Percentiles rank a stretch among this genome's conserved stretches.
phyloP scores from a whole-genome alignment of 1,140 invertebrate species.

The Caenorhabditis brenneri region DNA sequence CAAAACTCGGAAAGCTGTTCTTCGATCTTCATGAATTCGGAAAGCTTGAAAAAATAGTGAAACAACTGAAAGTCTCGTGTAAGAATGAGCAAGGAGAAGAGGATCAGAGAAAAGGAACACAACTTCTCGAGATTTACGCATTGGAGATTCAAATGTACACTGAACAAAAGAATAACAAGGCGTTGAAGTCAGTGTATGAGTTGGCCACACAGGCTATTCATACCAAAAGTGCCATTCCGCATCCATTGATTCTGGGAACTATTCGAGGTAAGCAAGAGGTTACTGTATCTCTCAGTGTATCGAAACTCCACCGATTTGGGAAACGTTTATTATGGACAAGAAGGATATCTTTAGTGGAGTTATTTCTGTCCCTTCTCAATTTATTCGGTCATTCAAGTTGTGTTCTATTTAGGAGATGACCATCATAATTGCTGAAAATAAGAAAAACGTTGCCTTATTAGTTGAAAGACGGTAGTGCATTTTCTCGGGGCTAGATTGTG shows the following conservation, averaged over 20 bases:
- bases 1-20: conserved; percentile 96
- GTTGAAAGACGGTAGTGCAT: too few relatives aligned
- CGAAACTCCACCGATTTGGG: not conserved
- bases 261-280: conserved; percentile 83
- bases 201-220: conserved; percentile 82
- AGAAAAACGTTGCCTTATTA: not conserved
- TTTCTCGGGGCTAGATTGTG: too few relatives aligned
- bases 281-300: not conserved
- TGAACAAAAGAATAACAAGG: conserved; percentile 99
- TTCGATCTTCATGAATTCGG: conserved; percentile 93
- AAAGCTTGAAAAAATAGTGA: conserved; percentile 92
- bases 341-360: not conserved
- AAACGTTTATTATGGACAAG: not conserved
- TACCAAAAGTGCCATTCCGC: conserved; percentile 98
- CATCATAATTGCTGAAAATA: conserved; percentile 12
- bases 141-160: conserved; percentile 99
- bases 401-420: not conserved
- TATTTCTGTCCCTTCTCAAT: not conserved
- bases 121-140: conserved; percentile 96
- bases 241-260: conserved; percentile 99
- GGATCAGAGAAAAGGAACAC: conserved; percentile 93
- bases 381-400: too few relatives aligned
- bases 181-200: conserved; percentile 93
- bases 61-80: conserved; percentile 95
- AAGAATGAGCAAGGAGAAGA: conserved; percentile 99